Conservation (phyloP, 2,797 vertebrate genomes). For the Etheostoma perlongum region DNA sequence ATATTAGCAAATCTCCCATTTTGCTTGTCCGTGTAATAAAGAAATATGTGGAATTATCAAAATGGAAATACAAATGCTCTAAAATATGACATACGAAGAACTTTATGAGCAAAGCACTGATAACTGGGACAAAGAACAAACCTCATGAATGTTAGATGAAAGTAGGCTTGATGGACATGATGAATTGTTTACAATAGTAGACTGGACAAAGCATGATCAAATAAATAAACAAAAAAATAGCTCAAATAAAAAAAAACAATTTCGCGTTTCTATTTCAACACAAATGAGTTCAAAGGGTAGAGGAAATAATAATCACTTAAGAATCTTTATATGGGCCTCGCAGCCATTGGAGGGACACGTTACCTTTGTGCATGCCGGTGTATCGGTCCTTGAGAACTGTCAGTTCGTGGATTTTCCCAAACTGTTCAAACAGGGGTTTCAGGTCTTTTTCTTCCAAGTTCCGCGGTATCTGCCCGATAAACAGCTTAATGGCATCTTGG, state of each 20-base stretch:
- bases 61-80: background rate
- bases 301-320: conserved; percentile 25
- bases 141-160: conserved; percentile 13
- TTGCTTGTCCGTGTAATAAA: background rate
- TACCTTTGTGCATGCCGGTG: conserved; percentile 99
- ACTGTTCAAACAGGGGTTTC: conserved; percentile 98
- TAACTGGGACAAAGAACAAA: conserved; percentile 20
- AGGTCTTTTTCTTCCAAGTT: conserved; percentile 98
- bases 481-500: conserved; percentile 99
- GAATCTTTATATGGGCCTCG: conserved; percentile 29
- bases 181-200: background rate
- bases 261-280: conserved; percentile 1
- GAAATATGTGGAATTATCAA: background rate
- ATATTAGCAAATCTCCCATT: conserved; percentile 14
- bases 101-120: conserved; percentile 15
- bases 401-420: conserved; percentile 99
- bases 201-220: background rate
- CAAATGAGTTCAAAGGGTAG: background rate
- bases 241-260: conserved; percentile 16
- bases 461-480: conserved; percentile 98
- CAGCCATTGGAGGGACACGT: conserved; percentile 68
- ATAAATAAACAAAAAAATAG: background rate
- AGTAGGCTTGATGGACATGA: conserved; percentile 18
- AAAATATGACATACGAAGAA: conserved; percentile 5
- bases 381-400: conserved; percentile 98